Evolutionary conservation across 2,888 invertebrate genomes (phyloP), one percentile per base, ranked within the genome.

Genomic region (Phyllotreta cruciferae): DNA sequence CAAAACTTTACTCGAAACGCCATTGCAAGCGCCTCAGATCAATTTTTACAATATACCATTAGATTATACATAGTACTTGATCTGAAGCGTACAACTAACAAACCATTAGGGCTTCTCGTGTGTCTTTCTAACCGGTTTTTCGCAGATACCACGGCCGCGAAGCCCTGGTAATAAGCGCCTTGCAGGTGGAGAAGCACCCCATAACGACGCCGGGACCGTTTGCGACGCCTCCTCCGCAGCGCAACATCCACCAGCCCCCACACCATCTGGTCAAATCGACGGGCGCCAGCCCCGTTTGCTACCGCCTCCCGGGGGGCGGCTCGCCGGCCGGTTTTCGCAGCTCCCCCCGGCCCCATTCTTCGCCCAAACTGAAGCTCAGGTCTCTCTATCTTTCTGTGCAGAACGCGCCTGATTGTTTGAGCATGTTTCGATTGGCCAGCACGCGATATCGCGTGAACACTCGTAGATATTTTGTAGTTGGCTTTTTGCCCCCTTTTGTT

Each of bases 311-410:
- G 64, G 85, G 86, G 47, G 82, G 82, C 63, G 88, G 87, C 55
- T 86, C 87, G 47, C 85, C 85, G 44, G 83, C 86, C 55, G 81
- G 81, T 73, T 82, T 79, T 74, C 83, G 86, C 14, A 86, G 84
- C 71, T 84, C 86, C 60, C 84, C 86, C 35, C 85, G 86, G 74
- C 87, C 90, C 68, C 93, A 92, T 67, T 90, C 91, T 73, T 94
- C 93, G 76, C 94, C 94, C 68, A 94, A 94, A 85, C 91, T 95
- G 90, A 94, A 95, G 84, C 86, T 94, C 82, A 94, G 94, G 94
- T 94, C 82, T 24, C 24, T 24, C 75, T 79, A 77, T 70, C 74
- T 68, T 62, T 60, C 60, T 62, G 50, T 55, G 45, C 24, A 24
- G 24, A 1, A 24, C 24, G 7, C 55, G 11, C 37, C 3, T 44